These are phyloP conservation scores for Dermolepida albohirtum DNA, from an alignment of 2,888 invertebrate species.

Conservation along the genomic window DNA sequence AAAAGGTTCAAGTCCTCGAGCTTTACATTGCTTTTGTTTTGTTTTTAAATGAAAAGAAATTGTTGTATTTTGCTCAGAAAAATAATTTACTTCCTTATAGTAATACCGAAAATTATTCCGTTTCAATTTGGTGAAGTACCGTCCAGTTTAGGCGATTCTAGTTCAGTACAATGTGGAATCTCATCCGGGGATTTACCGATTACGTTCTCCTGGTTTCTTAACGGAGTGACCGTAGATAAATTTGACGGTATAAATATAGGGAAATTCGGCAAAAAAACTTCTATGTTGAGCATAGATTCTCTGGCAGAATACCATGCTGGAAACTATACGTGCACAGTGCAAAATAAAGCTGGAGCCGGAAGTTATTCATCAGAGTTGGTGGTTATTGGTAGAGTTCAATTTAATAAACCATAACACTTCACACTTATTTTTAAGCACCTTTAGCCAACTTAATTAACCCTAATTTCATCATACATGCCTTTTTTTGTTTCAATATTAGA, in stretches of 20 bases:
- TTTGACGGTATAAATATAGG: slow-evolving; percentile 67
- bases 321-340: slow-evolving; percentile 69
- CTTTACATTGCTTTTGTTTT: too few species aligned
- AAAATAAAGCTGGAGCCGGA: slow-evolving; percentile 67
- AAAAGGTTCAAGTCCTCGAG: too few species aligned
- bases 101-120: slow-evolving; percentile 80
- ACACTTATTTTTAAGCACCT: too few species aligned
- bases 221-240: slow-evolving; percentile 70
- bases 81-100: slow-evolving; percentile 63
- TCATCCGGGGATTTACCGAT: slow-evolving; percentile 84
- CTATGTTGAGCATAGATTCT: slow-evolving; percentile 72
- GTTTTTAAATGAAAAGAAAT: too few species aligned
- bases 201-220: slow-evolving; percentile 79
- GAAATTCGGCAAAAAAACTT: slow-evolving; percentile 74
- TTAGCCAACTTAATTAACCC: too few species aligned
- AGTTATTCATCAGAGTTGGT: slow-evolving; percentile 67
- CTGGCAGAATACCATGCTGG: slow-evolving; percentile 69
- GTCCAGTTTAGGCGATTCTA: slow-evolving; percentile 68
- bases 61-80: too few species aligned
- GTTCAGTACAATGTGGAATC: slow-evolving; percentile 69
- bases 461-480: too few species aligned
- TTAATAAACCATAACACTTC: too few species aligned
- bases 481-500: too few species aligned
- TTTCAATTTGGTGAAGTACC: slow-evolving; percentile 79
- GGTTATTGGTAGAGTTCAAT: slow-evolving; percentile 67